These are phyloP conservation scores for Propithecus coquereli DNA, from an alignment of 2,113 vertebrate genomes.

Conservation along the genomic window DNA sequence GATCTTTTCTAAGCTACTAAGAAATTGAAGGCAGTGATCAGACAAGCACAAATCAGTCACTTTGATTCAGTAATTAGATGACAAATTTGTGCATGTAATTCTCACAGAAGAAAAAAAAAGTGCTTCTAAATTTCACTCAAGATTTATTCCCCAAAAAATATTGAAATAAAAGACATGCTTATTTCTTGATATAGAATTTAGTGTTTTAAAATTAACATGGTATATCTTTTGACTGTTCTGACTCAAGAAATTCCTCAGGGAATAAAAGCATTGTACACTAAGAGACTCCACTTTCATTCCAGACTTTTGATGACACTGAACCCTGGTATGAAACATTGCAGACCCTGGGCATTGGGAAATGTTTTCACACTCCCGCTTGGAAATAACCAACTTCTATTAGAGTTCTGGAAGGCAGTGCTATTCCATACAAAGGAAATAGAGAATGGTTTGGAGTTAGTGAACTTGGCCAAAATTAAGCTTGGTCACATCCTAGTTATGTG, in stretches of 20 bases:
- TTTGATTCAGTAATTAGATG: slow-evolving; percentile 62
- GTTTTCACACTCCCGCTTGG: not conserved
- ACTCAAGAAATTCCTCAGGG: slow-evolving; percentile 45
- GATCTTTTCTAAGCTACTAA: slow-evolving; percentile 57
- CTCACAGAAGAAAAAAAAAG: slow-evolving; percentile 41
- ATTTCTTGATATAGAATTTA: slow-evolving; percentile 42
- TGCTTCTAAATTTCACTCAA: slow-evolving; percentile 1
- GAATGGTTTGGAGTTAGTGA: not conserved
- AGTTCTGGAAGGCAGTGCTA: not conserved
- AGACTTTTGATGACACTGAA: not conserved
- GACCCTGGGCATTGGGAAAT: not conserved
- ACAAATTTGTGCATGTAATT: slow-evolving; percentile 50
- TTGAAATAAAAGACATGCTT: slow-evolving; percentile 15
- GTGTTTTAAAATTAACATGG: slow-evolving; percentile 39
- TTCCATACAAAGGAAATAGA: not conserved
- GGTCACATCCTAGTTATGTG: not conserved
- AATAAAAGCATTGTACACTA: slow-evolving; percentile 39
- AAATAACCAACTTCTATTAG: not conserved
- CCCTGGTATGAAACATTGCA: not conserved
- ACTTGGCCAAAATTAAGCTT: not conserved
- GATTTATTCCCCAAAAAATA: not conserved
- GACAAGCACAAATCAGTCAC: slow-evolving; percentile 32
- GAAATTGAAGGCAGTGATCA: slow-evolving; percentile 49
- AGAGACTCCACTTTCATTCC: not conserved
- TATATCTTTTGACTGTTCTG: not conserved